phyloP scores from a whole-genome alignment of 2,888 invertebrate species.

The Magallana nippona region DNA sequence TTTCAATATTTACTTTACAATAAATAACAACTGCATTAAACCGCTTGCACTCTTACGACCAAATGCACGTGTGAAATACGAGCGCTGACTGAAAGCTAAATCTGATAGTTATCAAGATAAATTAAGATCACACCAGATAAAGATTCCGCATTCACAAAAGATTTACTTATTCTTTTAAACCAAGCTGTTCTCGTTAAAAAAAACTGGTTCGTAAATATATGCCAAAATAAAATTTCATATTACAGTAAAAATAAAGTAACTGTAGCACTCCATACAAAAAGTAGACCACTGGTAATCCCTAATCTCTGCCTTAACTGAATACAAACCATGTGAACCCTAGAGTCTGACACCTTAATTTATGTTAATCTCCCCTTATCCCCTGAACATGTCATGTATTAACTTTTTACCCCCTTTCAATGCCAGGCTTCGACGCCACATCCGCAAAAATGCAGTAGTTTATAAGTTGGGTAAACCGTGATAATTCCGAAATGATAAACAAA shows the following conservation, averaged over 20 bases:
- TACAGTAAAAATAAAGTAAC: neutral
- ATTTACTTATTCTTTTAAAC: too few relatives aligned
- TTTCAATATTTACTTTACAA: too few relatives aligned
- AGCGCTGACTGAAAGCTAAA: too few relatives aligned
- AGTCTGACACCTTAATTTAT: slow-evolving; percentile 22
- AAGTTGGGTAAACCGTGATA: neutral
- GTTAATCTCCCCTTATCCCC: neutral
- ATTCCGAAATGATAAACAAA: slow-evolving; percentile 15
- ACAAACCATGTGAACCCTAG: neutral
- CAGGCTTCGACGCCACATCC: neutral
- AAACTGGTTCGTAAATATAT: too few relatives aligned
- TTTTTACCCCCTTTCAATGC: neutral
- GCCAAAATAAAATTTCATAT: too few relatives aligned
- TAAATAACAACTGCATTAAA: too few relatives aligned
- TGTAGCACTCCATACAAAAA: neutral
- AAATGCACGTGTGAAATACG: too few relatives aligned
- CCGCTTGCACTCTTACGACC: too few relatives aligned
- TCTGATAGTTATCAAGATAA: neutral
- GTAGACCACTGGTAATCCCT: neutral
- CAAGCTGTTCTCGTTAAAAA: too few relatives aligned
- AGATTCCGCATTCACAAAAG: too few relatives aligned
- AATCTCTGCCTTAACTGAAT: slow-evolving; percentile 9
- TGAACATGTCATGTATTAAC: neutral
- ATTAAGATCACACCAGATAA: neutral
- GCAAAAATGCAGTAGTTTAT: neutral